Base-by-base conservation (phyloP, 2,113 vertebrate genomes). In the Catharus bicknelli region DNA sequence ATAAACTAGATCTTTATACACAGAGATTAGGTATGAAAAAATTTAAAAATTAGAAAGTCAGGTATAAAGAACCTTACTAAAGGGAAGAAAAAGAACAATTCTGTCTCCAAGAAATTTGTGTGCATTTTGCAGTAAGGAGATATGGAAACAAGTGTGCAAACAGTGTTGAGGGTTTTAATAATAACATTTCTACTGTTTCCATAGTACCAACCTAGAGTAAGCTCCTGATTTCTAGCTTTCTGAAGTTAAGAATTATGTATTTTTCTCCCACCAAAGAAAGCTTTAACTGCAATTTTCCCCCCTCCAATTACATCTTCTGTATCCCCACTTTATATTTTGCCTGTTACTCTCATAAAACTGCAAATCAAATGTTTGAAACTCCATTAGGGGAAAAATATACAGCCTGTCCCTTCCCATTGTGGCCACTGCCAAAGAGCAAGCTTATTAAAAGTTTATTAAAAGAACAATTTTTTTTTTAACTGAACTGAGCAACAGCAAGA, bases 241-340 rank as follows among this genome's bases (percentile, higher is more conserved):
- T 55, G 10, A 23, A 74, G 3, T 45, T 40, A 77, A 63, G 32
- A 43, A 25, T 67, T 47, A 47, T 13, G 5, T 4, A 34, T 50
- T 59, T 88, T 88, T 68, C 20, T 81, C 51, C 7, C 15, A 74
- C 27, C 47, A 51, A 20, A 64, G 5, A 45, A 74, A 66, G 5
- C 0, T 82, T 79, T 32, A 32, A 25, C 5, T 18, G 19, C 30
- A 18, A 7, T 20, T 25, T 23, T 42, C 15, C 7, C 2, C 10
- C 15, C 6, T 76, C 29, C 10, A 53, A 16, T 27, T 8, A 7
- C 1, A 5, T 43, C 5, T 3, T 8, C 4, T 55, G 4, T 51
- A 75, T 40, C 11, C 6, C 3, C 9, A n/a, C 10, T 54, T 69
- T 16, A 14, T 70, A 34, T 58, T 88, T 77, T 63, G 2, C 13